Evolutionary conservation across 2,797 vertebrate genomes (phyloP), one percentile per base, ranked within the genome.

Genomic region (Coreius guichenoti): DNA sequence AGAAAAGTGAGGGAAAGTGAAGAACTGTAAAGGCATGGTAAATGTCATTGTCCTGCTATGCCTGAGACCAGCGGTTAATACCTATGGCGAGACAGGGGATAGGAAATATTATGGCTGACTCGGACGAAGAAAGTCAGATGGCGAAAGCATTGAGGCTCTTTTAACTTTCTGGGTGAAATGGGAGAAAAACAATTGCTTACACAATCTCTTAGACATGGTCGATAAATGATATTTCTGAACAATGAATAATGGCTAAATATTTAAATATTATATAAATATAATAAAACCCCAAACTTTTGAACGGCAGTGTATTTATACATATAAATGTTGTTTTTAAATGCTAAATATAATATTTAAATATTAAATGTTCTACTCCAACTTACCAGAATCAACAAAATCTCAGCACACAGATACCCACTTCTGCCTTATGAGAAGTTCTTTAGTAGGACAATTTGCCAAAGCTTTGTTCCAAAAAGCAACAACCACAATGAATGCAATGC

Each of bases 381-480:
- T 63, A 63, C 61, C 26, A 73, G 14, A 73, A 73, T 19, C 26
- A 31, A 43, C 31, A 3, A 29, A 31, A 74, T 74, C 3, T 31
- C 19, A 36, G 19, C 17, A n/a, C 49, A 56, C 7, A n/a, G 19
- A 54, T 8, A 14, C 29, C 29, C 13, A 26, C 12, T 47, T 29
- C 70, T 26, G 1, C 13, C 19, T 33, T 3, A 69, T 12, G 3
- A 43, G 12, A 81, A 5, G 8, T 36, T 54, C 3, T 70, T 81
- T 39, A 51, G 8, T 80, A 19, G 63, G 4, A 51, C 73, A 75
- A 8, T 13, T 77, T 14, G 8, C 23, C 56, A 63, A 13, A 91
- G 93, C 82, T 96, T 1, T 96, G 92, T 88, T 96, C 94, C 95
- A 96, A 96, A 54, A 97, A 95, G 0, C 94, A 96, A 92, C 96